Evolutionary conservation across 2,113 vertebrate genomes (phyloP).

Genomic region (Neotragus moschatus): DNA sequence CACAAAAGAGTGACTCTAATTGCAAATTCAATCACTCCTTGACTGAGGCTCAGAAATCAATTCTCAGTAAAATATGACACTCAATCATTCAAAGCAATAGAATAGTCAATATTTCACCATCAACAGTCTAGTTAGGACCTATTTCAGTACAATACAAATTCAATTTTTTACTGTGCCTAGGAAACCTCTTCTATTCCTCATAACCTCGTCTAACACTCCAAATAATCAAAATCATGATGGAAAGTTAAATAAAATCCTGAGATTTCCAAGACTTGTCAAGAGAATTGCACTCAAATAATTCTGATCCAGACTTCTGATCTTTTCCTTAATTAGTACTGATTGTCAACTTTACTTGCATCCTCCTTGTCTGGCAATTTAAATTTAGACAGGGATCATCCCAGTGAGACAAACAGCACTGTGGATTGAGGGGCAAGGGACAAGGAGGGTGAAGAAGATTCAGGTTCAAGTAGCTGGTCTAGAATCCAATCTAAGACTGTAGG

Average conservation of each 20-base stretch:
- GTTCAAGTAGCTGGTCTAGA: background rate
- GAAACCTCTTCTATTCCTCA: background rate
- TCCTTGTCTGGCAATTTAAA: background rate
- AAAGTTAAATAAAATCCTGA: slow-evolving; percentile 35
- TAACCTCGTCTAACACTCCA: background rate
- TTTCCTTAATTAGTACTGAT: slow-evolving; percentile 29
- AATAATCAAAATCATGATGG: slow-evolving; percentile 15
- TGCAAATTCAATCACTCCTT: slow-evolving; percentile 52
- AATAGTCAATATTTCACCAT: slow-evolving; percentile 55
- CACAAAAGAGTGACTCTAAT: slow-evolving; percentile 51
- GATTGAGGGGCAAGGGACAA: background rate
- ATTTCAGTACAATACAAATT: slow-evolving; percentile 46
- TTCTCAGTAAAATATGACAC: slow-evolving; percentile 55
- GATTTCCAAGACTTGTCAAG: background rate
- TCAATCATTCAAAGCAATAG: slow-evolving; percentile 63
- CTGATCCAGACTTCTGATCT: background rate
- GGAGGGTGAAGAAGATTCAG: background rate
- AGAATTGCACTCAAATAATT: slow-evolving; percentile 4
- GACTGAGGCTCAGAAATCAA: slow-evolving; percentile 53
- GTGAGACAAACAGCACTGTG: background rate
- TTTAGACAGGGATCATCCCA: background rate
- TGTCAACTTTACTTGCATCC: background rate
- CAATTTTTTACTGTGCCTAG: background rate
- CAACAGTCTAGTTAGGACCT: slow-evolving; percentile 38
- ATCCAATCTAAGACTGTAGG: background rate